A percentile compares a stretch with the other conserved stretches of the same genome.
Conservation (phyloP, 2,888 invertebrate species). For the Papilio protenor region DNA sequence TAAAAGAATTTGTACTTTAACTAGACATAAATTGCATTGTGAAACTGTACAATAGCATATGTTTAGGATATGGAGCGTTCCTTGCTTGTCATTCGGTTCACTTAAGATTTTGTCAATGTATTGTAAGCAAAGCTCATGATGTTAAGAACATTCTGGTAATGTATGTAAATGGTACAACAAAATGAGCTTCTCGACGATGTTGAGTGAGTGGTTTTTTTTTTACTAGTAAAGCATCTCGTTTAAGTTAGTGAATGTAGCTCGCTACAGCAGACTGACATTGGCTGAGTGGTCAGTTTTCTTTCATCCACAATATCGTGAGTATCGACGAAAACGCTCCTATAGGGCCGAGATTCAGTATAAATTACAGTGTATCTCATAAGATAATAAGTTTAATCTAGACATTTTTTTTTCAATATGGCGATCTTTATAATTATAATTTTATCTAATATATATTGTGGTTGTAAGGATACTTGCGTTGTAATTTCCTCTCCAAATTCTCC, state of each 20-base stretch:
- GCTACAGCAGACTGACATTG: conserved; percentile 79
- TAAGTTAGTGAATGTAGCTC: conserved; percentile 81
- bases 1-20: conserved; percentile 83
- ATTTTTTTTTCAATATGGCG: conserved; percentile 84
- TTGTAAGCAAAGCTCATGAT: conserved; percentile 79
- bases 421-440: conserved; percentile 85
- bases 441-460: conserved; percentile 89
- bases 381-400: conserved; percentile 82
- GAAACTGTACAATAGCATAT: conserved; percentile 82
- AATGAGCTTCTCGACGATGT: conserved; percentile 80
- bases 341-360: conserved; percentile 79
- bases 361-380: conserved; percentile 84
- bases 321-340: conserved; percentile 76
- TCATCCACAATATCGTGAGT: conserved; percentile 83
- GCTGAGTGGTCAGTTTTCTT: conserved; percentile 81
- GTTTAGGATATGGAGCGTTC: conserved; percentile 80
- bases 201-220: conserved; percentile 79
- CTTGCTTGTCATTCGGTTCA: conserved; percentile 75
- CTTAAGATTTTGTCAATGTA: conserved; percentile 75
- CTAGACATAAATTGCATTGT: conserved; percentile 83
- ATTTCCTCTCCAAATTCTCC: conserved; percentile 74
- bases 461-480: conserved; percentile 86
- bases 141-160: conserved; percentile 82
- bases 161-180: conserved; percentile 79
- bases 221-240: conserved; percentile 71